Conservation (phyloP, 2,888 invertebrate species). For the Scotopteryx bipunctaria region DNA sequence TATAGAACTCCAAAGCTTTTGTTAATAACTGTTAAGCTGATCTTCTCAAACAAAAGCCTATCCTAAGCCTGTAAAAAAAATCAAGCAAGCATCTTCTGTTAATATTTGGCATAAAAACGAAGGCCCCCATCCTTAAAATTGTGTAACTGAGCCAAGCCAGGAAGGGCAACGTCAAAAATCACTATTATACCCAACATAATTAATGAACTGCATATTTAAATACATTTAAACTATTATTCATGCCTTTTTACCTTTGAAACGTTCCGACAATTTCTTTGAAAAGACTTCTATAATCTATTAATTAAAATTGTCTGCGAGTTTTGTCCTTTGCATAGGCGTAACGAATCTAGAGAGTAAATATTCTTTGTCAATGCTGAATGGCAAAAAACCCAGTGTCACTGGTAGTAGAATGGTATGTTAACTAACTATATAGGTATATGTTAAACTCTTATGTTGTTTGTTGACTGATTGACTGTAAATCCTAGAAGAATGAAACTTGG, state of each 20-base stretch:
- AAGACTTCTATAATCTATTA: conserved; percentile 68
- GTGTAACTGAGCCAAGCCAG: conserved; percentile 67
- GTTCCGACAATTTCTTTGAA: conserved; percentile 77
- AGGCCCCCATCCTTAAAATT: conserved; percentile 61
- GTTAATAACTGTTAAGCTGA: not conserved
- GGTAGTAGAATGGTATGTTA: no score
- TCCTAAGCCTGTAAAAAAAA: not conserved
- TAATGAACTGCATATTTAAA: conserved; percentile 83
- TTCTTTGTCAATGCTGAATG: conserved; percentile 52
- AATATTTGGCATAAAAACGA: conserved; percentile 33
- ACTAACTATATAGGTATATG: no score
- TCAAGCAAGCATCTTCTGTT: conserved; percentile 17
- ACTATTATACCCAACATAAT: conserved; percentile 79
- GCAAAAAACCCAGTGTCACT: no score
- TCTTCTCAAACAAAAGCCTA: not conserved
- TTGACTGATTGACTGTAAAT: conserved; percentile 42
- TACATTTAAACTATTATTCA: conserved; percentile 83
- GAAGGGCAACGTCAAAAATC: conserved; percentile 81
- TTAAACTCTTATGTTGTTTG: no score
- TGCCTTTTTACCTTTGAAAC: conserved; percentile 79
- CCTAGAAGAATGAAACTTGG: no score
- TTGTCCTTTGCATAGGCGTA: conserved; percentile 52
- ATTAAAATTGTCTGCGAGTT: conserved; percentile 73
- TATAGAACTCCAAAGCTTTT: no score
- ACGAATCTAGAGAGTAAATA: conserved; percentile 64